Base-by-base conservation (phyloP, 2,888 invertebrate genomes). In the Clostera curtula region DNA sequence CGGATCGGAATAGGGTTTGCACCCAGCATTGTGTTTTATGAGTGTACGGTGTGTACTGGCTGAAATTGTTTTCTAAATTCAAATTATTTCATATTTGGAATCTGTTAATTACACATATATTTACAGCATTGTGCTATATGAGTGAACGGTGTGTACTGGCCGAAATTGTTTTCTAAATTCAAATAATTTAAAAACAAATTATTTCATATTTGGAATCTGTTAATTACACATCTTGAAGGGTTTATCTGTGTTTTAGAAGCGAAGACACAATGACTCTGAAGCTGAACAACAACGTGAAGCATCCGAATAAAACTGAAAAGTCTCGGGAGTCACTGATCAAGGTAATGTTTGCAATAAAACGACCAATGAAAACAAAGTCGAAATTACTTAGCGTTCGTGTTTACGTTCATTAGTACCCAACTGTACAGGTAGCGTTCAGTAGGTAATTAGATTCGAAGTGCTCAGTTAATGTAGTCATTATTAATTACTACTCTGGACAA, bases 191-290 rank as follows among this genome's bases (percentile, higher is more conserved):
- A 2, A n/a, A 22, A 12, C 4, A 5, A 13, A 13, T 22, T 3
- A n/a, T 13, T 3, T 4, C 22, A 12, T 8, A 8, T 2, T 12
- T 7, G 9, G 8, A 6, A 5, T 4, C 5, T 10, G 8, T 22
- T 15, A 18, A 22, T n/a, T n/a, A n/a, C n/a, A 27, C 19, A 3
- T 40, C 31, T 37, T 29, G 8, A 25, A 16, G 27, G 10, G 25
- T 24, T 37, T 37, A 31, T 36, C 30, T 46, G 30, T 39, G 24
- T 50, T 54, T 50, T 63, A 58, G 56, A 42, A 60, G 42, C 49
- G 43, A 50, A 41, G 47, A 52, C 45, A 53, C 46, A 42, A 79
- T 80, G 80, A 80, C 79, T 60, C 47, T 82, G 34, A 82, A 80
- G 49, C 49, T 80, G 36, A 79, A 72, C 49, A 80, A 79, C 54